These are phyloP conservation scores for Cnemophilus loriae DNA, from an alignment of 2,113 vertebrate species.

Conservation along the genomic window DNA sequence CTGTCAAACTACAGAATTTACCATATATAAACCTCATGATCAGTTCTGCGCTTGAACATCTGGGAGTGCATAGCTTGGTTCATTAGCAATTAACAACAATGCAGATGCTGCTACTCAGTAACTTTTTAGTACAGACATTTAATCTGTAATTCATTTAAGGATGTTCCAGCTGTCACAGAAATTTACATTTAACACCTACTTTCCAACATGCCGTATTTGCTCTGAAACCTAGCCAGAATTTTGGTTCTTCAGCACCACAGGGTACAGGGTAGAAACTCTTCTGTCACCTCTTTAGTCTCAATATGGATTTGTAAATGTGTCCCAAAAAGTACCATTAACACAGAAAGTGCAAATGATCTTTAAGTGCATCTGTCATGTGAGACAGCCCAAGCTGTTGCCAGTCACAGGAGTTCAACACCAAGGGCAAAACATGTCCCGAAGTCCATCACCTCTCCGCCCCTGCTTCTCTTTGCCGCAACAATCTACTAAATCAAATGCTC, in stretches of 20 bases:
- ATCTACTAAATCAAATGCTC: background rate
- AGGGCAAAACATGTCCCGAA: background rate
- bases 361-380: background rate
- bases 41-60: background rate
- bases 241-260: background rate
- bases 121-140: background rate
- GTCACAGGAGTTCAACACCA: background rate
- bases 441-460: background rate
- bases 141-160: background rate
- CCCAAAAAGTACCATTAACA: background rate
- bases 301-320: background rate
- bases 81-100: background rate
- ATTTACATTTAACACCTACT: background rate
- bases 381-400: background rate
- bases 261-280: background rate
- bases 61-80: background rate
- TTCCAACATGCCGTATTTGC: background rate
- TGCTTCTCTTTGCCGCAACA: background rate
- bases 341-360: background rate
- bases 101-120: background rate
- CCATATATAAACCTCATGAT: rapidly evolving
- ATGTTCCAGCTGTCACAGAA: background rate
- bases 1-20: background rate
- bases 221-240: background rate
- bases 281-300: background rate